phyloP scores from a whole-genome alignment of 2,797 vertebrate genomes.

The Xenops minutus region DNA sequence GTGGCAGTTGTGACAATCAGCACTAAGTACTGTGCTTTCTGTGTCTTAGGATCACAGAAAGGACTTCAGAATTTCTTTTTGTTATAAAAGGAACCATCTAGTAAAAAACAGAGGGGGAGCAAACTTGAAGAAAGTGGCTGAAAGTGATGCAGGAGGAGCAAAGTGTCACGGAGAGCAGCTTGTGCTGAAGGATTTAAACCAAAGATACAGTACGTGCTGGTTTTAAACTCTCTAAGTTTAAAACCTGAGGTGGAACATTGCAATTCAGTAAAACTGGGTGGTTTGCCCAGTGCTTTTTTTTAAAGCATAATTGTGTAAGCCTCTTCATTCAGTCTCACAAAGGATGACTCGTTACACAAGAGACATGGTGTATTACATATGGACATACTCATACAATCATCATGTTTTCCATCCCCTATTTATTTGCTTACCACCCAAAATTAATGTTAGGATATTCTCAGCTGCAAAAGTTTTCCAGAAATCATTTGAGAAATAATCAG shows the following conservation, averaged over 20 bases:
- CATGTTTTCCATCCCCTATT: slow-evolving; percentile 30
- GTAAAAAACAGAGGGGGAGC: neutral
- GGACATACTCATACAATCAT: neutral
- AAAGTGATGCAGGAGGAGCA: neutral
- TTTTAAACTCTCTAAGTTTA: neutral
- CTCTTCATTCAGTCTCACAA: neutral
- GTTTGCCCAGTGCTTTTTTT: neutral
- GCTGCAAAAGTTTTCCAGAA: slow-evolving; percentile 33
- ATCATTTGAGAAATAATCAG: neutral
- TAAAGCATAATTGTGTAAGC: neutral
- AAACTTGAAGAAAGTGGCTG: neutral
- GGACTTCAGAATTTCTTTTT: neutral
- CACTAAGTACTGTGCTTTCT: neutral
- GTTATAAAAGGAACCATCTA: neutral
- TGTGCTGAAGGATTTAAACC: neutral
- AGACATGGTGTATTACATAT: neutral
- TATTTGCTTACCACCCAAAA: slow-evolving; percentile 25
- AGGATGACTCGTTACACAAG: neutral
- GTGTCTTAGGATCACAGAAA: neutral
- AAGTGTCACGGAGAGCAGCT: neutral
- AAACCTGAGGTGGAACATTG: neutral
- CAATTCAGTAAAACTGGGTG: neutral
- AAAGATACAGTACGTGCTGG: neutral
- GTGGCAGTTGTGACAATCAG: neutral
- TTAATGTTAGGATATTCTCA: slow-evolving; percentile 13